These are phyloP conservation scores for Busseola fusca DNA, from an alignment of 2,888 invertebrate species.

Conservation along the genomic window DNA sequence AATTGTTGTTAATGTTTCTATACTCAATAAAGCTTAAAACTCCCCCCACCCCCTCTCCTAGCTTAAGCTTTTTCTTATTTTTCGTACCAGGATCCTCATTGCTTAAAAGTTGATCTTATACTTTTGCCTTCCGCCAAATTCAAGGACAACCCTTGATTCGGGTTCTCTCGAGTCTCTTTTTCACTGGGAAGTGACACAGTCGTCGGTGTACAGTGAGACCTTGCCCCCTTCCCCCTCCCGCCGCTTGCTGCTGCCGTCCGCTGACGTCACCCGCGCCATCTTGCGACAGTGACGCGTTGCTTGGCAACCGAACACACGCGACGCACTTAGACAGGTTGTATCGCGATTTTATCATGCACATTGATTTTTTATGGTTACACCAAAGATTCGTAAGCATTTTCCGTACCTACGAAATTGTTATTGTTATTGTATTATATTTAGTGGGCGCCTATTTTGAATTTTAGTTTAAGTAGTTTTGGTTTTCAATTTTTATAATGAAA, in stretches of 20 bases:
- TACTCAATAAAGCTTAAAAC: not conserved
- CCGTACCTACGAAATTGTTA: conserved; percentile 23
- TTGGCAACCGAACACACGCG: conserved; percentile 82
- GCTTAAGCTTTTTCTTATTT: not conserved
- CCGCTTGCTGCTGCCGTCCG: conserved; percentile 68
- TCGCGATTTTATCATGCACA: conserved; percentile 63
- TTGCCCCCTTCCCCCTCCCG: conserved; percentile 73
- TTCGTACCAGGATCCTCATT: conserved; percentile 17
- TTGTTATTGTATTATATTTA: conserved; percentile 27
- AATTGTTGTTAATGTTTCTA: not conserved
- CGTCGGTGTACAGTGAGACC: conserved; percentile 79
- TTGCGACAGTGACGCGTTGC: conserved; percentile 85
- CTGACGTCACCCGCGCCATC: conserved; percentile 88
- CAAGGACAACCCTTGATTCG: conserved; percentile 81
- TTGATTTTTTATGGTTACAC: conserved; percentile 53
- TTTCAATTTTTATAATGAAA: conserved; percentile 5
- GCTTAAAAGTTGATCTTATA: conserved; percentile 48
- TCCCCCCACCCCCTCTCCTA: too few relatives aligned
- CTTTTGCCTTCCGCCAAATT: conserved; percentile 76
- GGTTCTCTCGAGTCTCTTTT: conserved; percentile 81
- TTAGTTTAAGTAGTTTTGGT: conserved; percentile 15
- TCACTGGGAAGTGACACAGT: conserved; percentile 86
- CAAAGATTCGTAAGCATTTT: conserved; percentile 52
- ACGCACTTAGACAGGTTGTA: conserved; percentile 71
- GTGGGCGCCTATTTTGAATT: conserved; percentile 17